These are phyloP conservation scores for Etheostoma cragini DNA, from an alignment of 2,113 vertebrate species.

Conservation along the genomic window DNA sequence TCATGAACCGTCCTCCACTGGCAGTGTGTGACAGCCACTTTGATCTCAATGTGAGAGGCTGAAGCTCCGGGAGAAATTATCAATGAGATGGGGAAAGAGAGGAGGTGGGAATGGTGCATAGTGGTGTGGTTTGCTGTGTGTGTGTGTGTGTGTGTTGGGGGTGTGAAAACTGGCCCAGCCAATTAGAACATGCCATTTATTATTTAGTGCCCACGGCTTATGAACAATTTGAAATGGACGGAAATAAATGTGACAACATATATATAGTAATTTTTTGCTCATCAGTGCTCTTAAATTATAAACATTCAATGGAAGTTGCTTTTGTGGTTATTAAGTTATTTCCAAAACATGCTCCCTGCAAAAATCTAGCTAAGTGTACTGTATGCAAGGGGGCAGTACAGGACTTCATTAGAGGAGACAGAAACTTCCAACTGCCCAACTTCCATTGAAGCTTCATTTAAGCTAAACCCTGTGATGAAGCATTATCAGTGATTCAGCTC, in stretches of 20 bases:
- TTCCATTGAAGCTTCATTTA: conserved; percentile 34
- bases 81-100: conserved; percentile 76
- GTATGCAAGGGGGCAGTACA: conserved; percentile 58
- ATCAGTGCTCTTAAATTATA: conserved; percentile 6
- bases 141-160: conserved; percentile 9
- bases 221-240: not conserved
- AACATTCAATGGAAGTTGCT: conserved; percentile 19
- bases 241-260: conserved; percentile 22
- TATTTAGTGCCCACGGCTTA: conserved; percentile 63
- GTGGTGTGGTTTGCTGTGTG: not conserved
- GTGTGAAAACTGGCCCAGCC: conserved; percentile 68
- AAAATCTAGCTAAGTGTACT: not conserved
- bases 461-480: conserved; percentile 44
- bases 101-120: not conserved
- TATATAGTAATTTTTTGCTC: conserved; percentile 4
- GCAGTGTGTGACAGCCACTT: conserved; percentile 82
- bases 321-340: not conserved
- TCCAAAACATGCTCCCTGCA: conserved; percentile 5
- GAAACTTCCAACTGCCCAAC: conserved; percentile 25
- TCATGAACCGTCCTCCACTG: conserved; percentile 75
- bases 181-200: conserved; percentile 80
- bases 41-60: conserved; percentile 81
- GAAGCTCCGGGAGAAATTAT: conserved; percentile 84
- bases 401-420: conserved; percentile 58
- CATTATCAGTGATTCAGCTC: conserved; percentile 38